phyloP scores from a whole-genome alignment of 2,888 invertebrate species.

The Caenorhabditis panamensis region DNA sequence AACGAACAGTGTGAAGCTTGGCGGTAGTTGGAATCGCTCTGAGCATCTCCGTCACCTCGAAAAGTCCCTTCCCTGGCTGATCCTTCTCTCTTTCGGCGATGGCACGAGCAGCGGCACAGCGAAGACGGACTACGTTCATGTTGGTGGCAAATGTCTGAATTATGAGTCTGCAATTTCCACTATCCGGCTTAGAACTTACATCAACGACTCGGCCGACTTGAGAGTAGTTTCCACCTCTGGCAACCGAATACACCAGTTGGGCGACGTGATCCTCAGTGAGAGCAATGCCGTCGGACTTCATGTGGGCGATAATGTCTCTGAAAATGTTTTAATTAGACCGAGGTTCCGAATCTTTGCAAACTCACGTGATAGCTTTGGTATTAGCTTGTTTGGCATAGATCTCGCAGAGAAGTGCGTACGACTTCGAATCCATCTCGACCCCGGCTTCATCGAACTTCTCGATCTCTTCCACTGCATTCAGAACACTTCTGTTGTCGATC shows the following conservation, averaged over 20 bases:
- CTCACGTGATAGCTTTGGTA: slow-evolving; percentile 59
- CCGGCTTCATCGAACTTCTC: slow-evolving; percentile 48
- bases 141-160: slow-evolving; percentile 44
- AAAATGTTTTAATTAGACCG: slow-evolving; percentile 1
- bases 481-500: slow-evolving; percentile 44
- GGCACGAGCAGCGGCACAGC: slow-evolving; percentile 58
- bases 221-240: slow-evolving; percentile 51
- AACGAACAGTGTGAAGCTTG: slow-evolving; percentile 32
- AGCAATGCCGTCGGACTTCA: slow-evolving; percentile 48
- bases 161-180: too few species aligned
- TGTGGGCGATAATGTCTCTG: slow-evolving; percentile 57
- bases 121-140: slow-evolving; percentile 59
- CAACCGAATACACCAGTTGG: slow-evolving; percentile 55
- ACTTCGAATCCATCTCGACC: slow-evolving; percentile 42
- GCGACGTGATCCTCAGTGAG: slow-evolving; percentile 58
- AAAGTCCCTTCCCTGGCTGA: slow-evolving; percentile 44
- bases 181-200: too few species aligned
- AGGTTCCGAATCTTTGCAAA: not conserved
- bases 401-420: slow-evolving; percentile 52
- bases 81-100: slow-evolving; percentile 50
- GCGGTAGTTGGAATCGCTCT: slow-evolving; percentile 59
- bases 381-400: slow-evolving; percentile 59
- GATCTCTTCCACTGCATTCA: slow-evolving; percentile 57
- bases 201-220: slow-evolving; percentile 50
- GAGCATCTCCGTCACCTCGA: slow-evolving; percentile 53